Conservation (phyloP, 2,113 vertebrate genomes). For the Protobothrops mucrosquamatus region DNA sequence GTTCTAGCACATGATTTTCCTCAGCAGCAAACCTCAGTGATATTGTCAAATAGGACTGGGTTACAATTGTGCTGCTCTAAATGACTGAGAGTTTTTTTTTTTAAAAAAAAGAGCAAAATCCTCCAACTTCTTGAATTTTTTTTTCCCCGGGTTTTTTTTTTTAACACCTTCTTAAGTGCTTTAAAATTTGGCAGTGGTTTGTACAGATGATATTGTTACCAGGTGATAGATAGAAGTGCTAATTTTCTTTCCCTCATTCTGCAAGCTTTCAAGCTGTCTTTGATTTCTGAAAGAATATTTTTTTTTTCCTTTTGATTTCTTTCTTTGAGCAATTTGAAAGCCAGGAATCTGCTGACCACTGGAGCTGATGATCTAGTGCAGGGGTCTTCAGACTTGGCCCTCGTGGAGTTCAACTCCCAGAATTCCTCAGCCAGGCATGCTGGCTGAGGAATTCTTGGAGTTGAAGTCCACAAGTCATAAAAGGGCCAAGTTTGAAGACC, state of each 20-base stretch:
- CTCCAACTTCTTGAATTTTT: background rate
- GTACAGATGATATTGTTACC: background rate
- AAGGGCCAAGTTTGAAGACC: too few species aligned
- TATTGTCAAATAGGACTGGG: background rate
- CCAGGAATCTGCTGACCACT: background rate
- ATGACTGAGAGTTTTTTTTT: too few species aligned
- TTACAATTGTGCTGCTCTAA: background rate
- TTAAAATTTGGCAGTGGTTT: background rate
- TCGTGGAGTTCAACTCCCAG: too few species aligned
- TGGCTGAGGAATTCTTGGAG: too few species aligned
- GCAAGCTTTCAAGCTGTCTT: background rate
- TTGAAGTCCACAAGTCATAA: too few species aligned
- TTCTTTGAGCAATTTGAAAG: background rate
- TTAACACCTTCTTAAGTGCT: background rate
- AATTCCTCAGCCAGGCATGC: too few species aligned
- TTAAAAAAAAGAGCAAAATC: background rate
- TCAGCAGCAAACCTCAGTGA: background rate
- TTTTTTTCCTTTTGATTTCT: background rate
- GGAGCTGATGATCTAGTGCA: background rate
- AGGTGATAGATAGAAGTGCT: background rate
- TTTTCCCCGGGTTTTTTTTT: fast-evolving
- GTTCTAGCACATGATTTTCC: background rate
- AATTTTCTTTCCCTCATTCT: background rate
- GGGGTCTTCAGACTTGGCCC: too few species aligned
- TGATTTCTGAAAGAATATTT: background rate